Percentiles rank a stretch among this genome's conserved stretches.
Conservation (phyloP, 2,797 vertebrate genomes). For the Streptopelia turtur region DNA sequence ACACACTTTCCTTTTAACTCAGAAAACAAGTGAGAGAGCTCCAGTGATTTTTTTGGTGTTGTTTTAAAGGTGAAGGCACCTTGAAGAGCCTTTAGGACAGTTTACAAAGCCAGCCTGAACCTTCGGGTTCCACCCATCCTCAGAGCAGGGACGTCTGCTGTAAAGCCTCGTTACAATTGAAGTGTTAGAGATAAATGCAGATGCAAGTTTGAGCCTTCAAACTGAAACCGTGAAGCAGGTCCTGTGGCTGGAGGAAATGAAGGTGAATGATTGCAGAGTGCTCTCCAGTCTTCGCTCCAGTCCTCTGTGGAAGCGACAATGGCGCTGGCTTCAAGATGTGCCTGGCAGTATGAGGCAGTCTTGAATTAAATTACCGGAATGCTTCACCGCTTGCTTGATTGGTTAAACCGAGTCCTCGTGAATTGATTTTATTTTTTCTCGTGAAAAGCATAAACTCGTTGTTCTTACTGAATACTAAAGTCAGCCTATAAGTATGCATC, state of each 20-base stretch:
- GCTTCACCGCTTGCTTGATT: background rate
- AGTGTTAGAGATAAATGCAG: background rate
- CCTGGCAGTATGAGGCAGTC: background rate
- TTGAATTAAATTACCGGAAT: background rate
- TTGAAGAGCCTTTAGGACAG: background rate
- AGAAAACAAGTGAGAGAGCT: background rate
- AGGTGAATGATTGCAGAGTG: background rate
- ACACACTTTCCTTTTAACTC: background rate
- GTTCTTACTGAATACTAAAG: background rate
- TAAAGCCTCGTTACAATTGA: background rate
- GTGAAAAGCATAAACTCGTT: background rate
- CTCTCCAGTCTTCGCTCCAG: background rate
- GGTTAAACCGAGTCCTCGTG: background rate
- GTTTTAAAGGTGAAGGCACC: background rate
- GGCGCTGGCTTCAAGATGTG: background rate
- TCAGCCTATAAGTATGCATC: background rate
- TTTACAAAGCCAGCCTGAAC: background rate
- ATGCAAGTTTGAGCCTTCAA: background rate
- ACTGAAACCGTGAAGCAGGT: background rate
- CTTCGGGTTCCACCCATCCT: background rate
- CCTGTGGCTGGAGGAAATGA: background rate
- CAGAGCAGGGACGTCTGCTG: background rate
- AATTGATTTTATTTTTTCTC: background rate
- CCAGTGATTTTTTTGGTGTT: background rate
- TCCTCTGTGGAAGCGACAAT: background rate